Conservation (phyloP, 2,888 invertebrate genomes). For the Leistus spinibarbis region DNA sequence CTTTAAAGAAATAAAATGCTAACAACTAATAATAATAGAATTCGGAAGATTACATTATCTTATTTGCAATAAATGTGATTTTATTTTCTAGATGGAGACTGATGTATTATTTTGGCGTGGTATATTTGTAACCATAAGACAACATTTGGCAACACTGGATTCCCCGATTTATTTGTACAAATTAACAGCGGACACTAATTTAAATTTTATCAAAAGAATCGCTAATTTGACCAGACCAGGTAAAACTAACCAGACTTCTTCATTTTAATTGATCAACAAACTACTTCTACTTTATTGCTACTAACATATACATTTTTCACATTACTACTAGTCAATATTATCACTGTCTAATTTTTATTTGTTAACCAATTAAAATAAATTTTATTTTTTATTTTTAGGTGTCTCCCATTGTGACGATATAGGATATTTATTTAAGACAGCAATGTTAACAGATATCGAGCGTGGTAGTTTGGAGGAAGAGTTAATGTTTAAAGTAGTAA, state of each 20-base stretch:
- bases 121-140: conserved; percentile 44
- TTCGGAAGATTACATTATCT: no score
- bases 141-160: conserved; percentile 45
- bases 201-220: conserved; percentile 45
- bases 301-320: no score
- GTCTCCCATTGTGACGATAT: conserved; percentile 46
- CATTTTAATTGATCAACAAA: no score
- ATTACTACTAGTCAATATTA: no score
- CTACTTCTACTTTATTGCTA: no score
- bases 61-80: conserved; percentile 12
- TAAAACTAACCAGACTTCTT: conserved; percentile 40
- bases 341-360: no score
- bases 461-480: conserved; percentile 47
- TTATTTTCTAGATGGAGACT: conserved; percentile 50
- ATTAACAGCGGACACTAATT: conserved; percentile 46
- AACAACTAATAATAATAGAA: no score
- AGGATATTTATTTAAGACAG: conserved; percentile 46
- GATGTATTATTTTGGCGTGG: conserved; percentile 50
- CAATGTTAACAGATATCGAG: conserved; percentile 42
- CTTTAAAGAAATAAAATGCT: no score
- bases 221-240: conserved; percentile 46
- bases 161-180: conserved; percentile 50
- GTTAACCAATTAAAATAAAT: background rate
- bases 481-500: conserved; percentile 45
- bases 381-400: conserved; percentile 38